Evolutionary conservation across 30 jellyfish, hydroid and myxozoan genomes (phyloP).

Genomic region (Catostylus mosaicus): DNA sequence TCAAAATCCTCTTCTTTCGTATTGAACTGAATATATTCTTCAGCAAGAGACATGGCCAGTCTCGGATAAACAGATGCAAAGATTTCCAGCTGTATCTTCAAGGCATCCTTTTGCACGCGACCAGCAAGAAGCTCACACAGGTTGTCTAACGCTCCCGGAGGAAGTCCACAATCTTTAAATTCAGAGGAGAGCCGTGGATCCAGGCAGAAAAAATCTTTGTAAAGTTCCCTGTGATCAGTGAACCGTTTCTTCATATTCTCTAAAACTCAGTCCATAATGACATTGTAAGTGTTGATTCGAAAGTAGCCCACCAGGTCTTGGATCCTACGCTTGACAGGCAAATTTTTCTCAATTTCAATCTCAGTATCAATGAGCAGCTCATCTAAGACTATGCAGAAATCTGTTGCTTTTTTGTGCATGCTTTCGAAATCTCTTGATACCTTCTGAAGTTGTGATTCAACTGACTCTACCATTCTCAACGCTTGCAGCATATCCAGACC

Average conservation of each 20-base stretch:
- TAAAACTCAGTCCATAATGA: neutral
- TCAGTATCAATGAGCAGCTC: too few species aligned
- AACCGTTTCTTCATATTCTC: neutral
- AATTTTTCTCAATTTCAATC: neutral
- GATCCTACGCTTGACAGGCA: too few species aligned
- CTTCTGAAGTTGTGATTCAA: too few species aligned
- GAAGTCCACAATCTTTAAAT: neutral
- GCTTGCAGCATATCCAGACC: slow-evolving; percentile 54
- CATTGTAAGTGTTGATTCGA: neutral
- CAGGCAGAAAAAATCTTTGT: too few species aligned
- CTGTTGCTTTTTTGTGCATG: too few species aligned
- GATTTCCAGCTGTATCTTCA: neutral
- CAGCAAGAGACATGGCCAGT: slow-evolving; percentile 15
- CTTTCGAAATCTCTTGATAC: too few species aligned
- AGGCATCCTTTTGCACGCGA: neutral
- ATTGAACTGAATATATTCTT: neutral
- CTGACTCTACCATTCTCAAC: slow-evolving; percentile 28
- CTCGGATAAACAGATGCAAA: neutral
- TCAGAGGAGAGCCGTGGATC: slow-evolving; percentile 1
- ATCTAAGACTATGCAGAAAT: too few species aligned
- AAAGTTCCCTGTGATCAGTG: neutral
- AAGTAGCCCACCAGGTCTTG: neutral
- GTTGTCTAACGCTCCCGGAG: neutral
- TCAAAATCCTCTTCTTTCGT: neutral
- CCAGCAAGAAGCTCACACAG: neutral